Conservation (phyloP, 2,113 vertebrate species). For the Gallinago paraguaiae region DNA sequence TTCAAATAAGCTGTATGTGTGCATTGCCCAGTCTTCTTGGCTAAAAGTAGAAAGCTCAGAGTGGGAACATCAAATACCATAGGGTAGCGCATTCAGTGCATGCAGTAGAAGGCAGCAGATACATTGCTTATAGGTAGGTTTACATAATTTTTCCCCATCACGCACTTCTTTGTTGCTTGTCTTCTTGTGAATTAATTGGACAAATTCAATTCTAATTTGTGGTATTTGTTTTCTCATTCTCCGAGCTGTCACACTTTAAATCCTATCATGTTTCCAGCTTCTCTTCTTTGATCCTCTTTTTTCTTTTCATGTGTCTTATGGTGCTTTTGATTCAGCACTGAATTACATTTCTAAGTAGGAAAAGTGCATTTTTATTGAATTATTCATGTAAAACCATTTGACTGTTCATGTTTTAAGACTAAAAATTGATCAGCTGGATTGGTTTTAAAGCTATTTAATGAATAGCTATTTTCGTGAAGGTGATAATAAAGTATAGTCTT, state of each 20-base stretch:
- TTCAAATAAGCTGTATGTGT: not conserved
- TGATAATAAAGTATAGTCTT: not conserved
- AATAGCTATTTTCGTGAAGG: not conserved
- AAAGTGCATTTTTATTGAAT: slow-evolving; percentile 35
- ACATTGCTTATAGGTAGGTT: not conserved
- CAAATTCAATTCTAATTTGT: not conserved
- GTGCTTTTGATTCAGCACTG: slow-evolving; percentile 9
- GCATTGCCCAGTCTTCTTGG: not conserved
- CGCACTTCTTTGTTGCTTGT: not conserved
- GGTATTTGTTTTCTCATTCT: slow-evolving; percentile 4
- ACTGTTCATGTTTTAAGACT: not conserved
- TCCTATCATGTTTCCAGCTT: not conserved
- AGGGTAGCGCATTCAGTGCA: not conserved
- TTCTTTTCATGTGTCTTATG: not conserved
- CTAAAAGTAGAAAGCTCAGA: not conserved
- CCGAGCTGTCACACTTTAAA: not conserved
- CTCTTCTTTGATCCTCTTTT: not conserved
- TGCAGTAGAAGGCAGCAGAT: not conserved
- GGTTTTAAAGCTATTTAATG: slow-evolving; percentile 4
- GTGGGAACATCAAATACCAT: too few relatives aligned
- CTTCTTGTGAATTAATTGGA: not conserved
- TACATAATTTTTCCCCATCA: not conserved
- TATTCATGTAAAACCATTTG: slow-evolving; percentile 18
- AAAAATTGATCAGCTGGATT: not conserved
- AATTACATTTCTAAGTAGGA: not conserved